phyloP scores from a whole-genome alignment of 1,140 invertebrate species.

The Mizuhopecten yessoensis region DNA sequence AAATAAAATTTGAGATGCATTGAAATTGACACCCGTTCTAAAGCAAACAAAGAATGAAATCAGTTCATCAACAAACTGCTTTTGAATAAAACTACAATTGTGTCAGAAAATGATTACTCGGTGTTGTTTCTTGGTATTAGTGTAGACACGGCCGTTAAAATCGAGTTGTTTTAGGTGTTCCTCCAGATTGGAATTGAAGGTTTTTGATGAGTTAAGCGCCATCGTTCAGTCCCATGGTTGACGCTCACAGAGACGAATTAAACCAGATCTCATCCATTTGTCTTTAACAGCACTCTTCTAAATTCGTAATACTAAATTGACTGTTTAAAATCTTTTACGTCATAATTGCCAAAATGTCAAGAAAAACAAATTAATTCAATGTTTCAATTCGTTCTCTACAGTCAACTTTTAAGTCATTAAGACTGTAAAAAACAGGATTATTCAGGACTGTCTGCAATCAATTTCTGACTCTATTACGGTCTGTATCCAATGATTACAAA shows the following conservation, averaged over 20 bases:
- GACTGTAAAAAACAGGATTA: no score
- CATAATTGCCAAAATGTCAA: background rate
- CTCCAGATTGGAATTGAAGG: background rate
- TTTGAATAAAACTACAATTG: background rate
- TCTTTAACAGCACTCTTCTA: background rate
- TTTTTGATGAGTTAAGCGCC: background rate
- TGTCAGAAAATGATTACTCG: background rate
- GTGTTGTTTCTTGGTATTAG: background rate
- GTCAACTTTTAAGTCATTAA: background rate
- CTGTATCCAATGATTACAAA: background rate
- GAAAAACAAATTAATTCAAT: background rate
- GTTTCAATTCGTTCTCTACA: background rate
- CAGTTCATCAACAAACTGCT: background rate
- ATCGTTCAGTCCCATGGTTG: background rate
- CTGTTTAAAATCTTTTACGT: background rate
- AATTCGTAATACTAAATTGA: background rate
- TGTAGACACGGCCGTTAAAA: background rate
- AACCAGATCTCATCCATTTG: background rate
- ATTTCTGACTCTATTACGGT: background rate
- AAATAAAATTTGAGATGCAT: background rate
- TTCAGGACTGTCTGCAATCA: background rate
- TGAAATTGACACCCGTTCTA: conserved; percentile 11
- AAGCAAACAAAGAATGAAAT: background rate
- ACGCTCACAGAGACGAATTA: background rate
- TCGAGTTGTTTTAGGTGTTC: background rate